Conservation (phyloP, 2,888 invertebrate genomes). For the Torymus texanus region DNA sequence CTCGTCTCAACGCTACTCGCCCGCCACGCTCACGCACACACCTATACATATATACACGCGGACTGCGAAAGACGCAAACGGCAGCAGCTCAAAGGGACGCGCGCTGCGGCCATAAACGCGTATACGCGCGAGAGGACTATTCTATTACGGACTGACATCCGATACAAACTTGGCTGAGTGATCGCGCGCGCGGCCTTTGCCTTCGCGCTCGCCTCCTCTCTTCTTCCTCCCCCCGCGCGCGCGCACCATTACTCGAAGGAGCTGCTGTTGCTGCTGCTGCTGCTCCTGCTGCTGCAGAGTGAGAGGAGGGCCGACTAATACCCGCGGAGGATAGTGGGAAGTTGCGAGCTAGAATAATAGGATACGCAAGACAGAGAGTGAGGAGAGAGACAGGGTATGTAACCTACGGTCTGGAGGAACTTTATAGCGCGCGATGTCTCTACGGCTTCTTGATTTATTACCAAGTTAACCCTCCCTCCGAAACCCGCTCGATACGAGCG, state of each 20-base stretch:
- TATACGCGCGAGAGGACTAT: slow-evolving; percentile 66
- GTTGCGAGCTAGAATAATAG: slow-evolving; percentile 67
- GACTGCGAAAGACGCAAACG: background rate
- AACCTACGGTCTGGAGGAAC: slow-evolving; percentile 61
- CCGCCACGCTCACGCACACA: no score
- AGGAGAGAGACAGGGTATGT: background rate
- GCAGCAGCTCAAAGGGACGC: slow-evolving; percentile 40
- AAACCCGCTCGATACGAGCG: slow-evolving; percentile 30
- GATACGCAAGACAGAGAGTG: slow-evolving; percentile 62
- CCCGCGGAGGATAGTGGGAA: slow-evolving; percentile 31
- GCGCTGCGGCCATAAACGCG: slow-evolving; percentile 63
- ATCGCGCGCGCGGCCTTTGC: slow-evolving; percentile 68
- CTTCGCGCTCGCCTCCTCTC: slow-evolving; percentile 57
- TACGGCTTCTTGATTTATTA: slow-evolving; percentile 74
- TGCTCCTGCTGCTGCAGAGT: no score
- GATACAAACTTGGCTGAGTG: slow-evolving; percentile 73
- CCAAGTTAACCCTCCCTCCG: slow-evolving; percentile 69
- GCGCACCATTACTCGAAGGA: background rate
- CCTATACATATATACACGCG: no score
- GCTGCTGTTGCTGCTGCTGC: background rate
- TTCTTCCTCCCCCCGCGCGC: slow-evolving; percentile 57
- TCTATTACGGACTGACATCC: slow-evolving; percentile 73
- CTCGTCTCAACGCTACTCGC: no score
- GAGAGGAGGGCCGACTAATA: slow-evolving; percentile 11
- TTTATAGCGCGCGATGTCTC: slow-evolving; percentile 68